phyloP scores from a whole-genome alignment of 1,140 invertebrate species.

The Apolygus lucorum region DNA sequence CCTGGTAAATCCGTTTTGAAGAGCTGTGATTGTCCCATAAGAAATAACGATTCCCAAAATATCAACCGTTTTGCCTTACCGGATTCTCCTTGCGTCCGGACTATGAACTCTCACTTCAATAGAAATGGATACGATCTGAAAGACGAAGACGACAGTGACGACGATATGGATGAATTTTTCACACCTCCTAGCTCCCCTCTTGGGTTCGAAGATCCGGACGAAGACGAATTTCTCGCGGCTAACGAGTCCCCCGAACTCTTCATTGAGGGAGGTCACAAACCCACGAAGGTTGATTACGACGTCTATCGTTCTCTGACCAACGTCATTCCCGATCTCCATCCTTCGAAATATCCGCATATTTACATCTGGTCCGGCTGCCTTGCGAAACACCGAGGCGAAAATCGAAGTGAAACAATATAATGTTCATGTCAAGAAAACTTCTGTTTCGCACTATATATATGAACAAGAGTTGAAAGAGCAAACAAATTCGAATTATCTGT shows the following conservation, averaged over 20 bases:
- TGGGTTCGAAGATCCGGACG: not conserved
- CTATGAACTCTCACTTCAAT: too few species aligned
- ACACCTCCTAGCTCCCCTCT: not conserved
- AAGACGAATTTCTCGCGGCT: not conserved
- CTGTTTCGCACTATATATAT: too few species aligned
- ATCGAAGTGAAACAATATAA: too few species aligned
- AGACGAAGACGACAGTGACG: not conserved
- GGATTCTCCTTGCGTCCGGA: too few species aligned
- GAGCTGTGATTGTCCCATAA: not conserved
- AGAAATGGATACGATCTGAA: too few species aligned
- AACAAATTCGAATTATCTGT: not conserved
- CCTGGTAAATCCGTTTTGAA: not conserved
- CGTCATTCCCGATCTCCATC: not conserved
- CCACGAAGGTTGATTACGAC: not conserved
- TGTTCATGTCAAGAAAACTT: too few species aligned
- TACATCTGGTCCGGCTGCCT: not conserved
- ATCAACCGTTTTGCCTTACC: too few species aligned
- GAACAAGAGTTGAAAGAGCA: too few species aligned
- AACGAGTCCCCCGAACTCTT: not conserved
- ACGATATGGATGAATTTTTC: not conserved
- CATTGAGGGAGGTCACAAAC: not conserved
- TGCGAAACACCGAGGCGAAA: not conserved
- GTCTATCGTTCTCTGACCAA: not conserved
- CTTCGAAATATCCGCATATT: not conserved
- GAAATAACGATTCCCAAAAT: not conserved